Base-by-base conservation (phyloP, 2,113 vertebrate genomes). In the Cynopterus brachyotis region DNA sequence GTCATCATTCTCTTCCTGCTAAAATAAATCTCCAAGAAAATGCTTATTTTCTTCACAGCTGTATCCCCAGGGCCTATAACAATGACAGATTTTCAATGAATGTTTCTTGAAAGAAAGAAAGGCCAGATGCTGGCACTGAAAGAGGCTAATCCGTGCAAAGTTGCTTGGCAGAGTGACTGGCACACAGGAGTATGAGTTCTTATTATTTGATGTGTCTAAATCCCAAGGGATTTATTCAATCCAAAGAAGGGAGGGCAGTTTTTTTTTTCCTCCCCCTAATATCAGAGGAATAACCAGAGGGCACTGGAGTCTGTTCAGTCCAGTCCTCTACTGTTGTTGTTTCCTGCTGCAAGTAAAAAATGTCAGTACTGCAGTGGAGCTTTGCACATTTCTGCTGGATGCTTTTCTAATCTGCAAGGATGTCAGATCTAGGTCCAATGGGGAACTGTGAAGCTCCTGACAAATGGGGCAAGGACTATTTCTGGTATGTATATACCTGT, bases 91-190 rank as follows among this genome's bases (percentile, higher is more conserved):
- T 92, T 85, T 70, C 50, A 93, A 55, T 84, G 42, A 60, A 57
- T 84, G 70, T 45, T 91, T 78, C 47, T 67, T 91, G 35, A 90
- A 89, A 92, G 75, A 53, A 90, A 86, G 70, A 75, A 89, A 86
- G n/a, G 40, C 42, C 72, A 22, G 79, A 83, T n/a, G 6, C 32
- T 73, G 11, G 20, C 70, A 83, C 9, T 11, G 47, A 79, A 80
- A 67, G 64, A 91, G 60, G 35, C 22, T 88, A 47, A 93, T 60
- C 37, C 24, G 13, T 79, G 64, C 10, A 53, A 78, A 67, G 24
- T 53, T 53, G 17, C 32, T 30, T 35, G 64, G 93, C 81, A 84
- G 40, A 94, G 35, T 17, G 3, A 30, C 75, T 66, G 70, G 86
- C 37, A 85, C 70, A 45, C 9, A 75, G 45, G 0, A 84, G 7